phyloP scores from a whole-genome alignment of 2,888 invertebrate genomes.

The Oligia latruncula region DNA sequence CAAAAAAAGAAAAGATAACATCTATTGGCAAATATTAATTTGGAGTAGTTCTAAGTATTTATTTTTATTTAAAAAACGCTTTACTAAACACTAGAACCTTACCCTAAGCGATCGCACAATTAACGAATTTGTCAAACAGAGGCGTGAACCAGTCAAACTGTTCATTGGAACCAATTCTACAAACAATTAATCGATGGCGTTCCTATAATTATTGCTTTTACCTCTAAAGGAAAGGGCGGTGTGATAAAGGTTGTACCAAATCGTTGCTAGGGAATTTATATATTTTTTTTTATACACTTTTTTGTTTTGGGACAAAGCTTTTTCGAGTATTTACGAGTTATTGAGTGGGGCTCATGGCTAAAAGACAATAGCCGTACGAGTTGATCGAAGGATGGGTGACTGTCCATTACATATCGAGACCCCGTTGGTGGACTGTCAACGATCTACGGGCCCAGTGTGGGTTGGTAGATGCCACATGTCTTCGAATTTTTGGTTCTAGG shows the following conservation, averaged over 20 bases:
- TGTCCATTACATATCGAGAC: not conserved
- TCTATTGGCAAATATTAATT: not conserved
- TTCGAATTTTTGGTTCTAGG: not conserved
- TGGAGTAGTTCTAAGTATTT: no score
- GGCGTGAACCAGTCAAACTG: slow-evolving; percentile 64
- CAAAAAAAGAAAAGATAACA: not conserved
- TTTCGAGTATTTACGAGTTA: slow-evolving; percentile 4
- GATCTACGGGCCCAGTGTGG: not conserved
- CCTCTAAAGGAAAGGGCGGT: slow-evolving; percentile 37
- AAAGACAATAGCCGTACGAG: not conserved
- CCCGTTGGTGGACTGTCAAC: no score
- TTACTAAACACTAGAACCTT: not conserved
- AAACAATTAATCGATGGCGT: slow-evolving; percentile 68
- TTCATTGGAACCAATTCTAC: slow-evolving; percentile 68
- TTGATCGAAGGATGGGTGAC: not conserved
- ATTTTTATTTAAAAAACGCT: slow-evolving; percentile 5
- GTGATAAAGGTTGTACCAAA: slow-evolving; percentile 44
- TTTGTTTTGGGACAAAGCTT: not conserved
- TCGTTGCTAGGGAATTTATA: slow-evolving; percentile 24
- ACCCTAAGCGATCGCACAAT: slow-evolving; percentile 65
- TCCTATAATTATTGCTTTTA: slow-evolving; percentile 64
- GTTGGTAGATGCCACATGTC: not conserved
- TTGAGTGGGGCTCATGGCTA: not conserved
- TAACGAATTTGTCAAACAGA: slow-evolving; percentile 79
- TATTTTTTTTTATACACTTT: slow-evolving; percentile 1